Evolutionary conservation across 2,113 vertebrate genomes (phyloP).

Genomic region (Thalassoma bifasciatum): DNA sequence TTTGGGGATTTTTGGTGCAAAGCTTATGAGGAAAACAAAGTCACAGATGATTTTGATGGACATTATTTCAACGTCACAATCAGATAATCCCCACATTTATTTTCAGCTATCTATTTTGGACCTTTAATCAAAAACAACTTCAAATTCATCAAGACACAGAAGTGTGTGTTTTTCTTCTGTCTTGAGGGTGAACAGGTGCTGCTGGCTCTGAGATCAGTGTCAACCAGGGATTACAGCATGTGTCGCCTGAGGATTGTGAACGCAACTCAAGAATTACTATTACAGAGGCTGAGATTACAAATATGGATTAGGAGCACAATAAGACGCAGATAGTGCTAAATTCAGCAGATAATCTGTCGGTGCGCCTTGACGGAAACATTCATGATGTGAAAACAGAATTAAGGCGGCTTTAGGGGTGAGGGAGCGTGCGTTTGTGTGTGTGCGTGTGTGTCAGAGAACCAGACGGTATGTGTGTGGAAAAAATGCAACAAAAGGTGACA

Average conservation of each 20-base stretch:
- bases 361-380: slow-evolving; percentile 55
- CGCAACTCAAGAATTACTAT: slow-evolving; percentile 59
- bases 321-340: slow-evolving; percentile 77
- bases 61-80: no score
- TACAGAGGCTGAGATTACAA: slow-evolving; percentile 71
- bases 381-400: slow-evolving; percentile 67
- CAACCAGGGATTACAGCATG: slow-evolving; percentile 76
- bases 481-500: no score
- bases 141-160: slow-evolving; percentile 31
- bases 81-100: slow-evolving; percentile 28
- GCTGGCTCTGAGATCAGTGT: slow-evolving; percentile 74
- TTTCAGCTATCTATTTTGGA: slow-evolving; percentile 10
- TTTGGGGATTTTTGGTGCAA: no score
- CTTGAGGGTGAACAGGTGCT: slow-evolving; percentile 77
- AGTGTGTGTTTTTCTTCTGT: slow-evolving; percentile 43
- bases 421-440: neutral
- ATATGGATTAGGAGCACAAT: slow-evolving; percentile 77
- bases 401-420: slow-evolving; percentile 12
- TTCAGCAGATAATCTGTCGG: slow-evolving; percentile 74
- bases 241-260: slow-evolving; percentile 72
- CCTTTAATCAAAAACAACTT: slow-evolving; percentile 27
- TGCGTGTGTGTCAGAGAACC: neutral
- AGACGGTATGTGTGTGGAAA: neutral
- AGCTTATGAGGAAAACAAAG: no score
- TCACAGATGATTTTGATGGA: no score